phyloP scores from a whole-genome alignment of 1,140 invertebrate species.

The Helicoverpa armigera region DNA sequence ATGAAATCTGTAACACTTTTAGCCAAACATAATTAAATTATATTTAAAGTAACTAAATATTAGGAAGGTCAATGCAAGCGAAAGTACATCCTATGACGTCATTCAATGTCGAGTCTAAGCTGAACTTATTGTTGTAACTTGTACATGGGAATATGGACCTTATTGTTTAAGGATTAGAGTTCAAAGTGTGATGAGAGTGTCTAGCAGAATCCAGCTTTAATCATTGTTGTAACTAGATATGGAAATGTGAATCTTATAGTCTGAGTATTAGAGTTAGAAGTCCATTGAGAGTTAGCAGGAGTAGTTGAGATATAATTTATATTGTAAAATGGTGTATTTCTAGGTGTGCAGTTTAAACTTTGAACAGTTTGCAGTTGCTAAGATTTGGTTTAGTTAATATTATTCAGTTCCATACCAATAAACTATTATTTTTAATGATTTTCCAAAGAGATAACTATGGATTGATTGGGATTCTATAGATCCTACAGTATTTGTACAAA shows the following conservation, averaged over 20 bases:
- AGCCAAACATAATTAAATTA: not conserved
- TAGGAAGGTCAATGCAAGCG: slow-evolving; percentile 24
- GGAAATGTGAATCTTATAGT: not conserved
- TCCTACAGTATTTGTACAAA: too few species aligned
- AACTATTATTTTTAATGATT: too few species aligned
- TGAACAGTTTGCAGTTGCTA: too few species aligned
- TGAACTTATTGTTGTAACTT: not conserved
- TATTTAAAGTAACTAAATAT: not conserved
- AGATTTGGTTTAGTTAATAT: too few species aligned
- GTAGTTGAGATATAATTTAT: not conserved
- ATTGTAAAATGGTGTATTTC: too few species aligned
- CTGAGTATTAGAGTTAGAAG: not conserved
- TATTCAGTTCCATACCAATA: too few species aligned
- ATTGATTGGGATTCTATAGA: too few species aligned
- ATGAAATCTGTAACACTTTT: too few species aligned
- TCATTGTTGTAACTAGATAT: not conserved
- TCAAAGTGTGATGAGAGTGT: not conserved
- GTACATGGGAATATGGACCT: not conserved
- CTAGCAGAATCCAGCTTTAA: not conserved
- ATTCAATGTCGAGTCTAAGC: slow-evolving; percentile 23
- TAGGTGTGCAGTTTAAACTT: too few species aligned
- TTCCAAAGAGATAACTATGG: too few species aligned
- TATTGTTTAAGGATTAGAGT: not conserved
- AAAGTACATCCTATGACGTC: slow-evolving; percentile 44
- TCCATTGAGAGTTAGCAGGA: not conserved